Conservation (phyloP, 2,797 vertebrate species). For the Limnodromus scolopaceus region DNA sequence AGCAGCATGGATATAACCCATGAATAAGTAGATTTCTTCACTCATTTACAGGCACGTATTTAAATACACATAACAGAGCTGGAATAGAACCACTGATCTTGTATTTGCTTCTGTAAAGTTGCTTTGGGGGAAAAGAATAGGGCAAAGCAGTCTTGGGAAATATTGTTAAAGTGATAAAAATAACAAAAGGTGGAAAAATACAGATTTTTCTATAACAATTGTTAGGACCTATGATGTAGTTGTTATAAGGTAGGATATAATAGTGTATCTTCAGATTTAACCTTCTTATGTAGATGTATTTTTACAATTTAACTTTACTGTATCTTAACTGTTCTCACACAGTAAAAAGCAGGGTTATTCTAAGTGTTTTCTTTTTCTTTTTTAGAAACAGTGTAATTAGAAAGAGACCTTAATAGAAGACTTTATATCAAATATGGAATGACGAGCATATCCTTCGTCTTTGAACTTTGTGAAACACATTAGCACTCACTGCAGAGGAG, state of each 20-base stretch:
- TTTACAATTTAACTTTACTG: background rate
- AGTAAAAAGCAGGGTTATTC: background rate
- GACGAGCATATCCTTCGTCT: background rate
- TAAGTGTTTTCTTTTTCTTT: background rate
- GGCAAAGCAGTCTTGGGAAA: background rate
- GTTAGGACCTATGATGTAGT: background rate
- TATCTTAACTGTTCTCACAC: background rate
- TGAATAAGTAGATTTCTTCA: background rate
- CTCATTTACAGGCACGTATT: background rate
- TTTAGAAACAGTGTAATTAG: background rate
- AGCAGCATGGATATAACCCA: background rate
- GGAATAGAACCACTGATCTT: background rate
- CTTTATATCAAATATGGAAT: background rate
- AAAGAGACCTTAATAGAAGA: background rate
- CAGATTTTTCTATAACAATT: background rate
- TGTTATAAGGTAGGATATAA: background rate
- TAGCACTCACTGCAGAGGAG: background rate
- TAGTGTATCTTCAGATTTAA: background rate
- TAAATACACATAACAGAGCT: background rate
- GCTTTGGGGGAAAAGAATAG: background rate
- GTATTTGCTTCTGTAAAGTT: background rate
- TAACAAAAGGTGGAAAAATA: background rate
- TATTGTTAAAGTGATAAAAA: background rate
- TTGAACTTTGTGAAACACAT: background rate
- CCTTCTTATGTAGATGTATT: background rate